Evolutionary conservation across 2,888 invertebrate species (phyloP).

Genomic region (Phengaris arion): DNA sequence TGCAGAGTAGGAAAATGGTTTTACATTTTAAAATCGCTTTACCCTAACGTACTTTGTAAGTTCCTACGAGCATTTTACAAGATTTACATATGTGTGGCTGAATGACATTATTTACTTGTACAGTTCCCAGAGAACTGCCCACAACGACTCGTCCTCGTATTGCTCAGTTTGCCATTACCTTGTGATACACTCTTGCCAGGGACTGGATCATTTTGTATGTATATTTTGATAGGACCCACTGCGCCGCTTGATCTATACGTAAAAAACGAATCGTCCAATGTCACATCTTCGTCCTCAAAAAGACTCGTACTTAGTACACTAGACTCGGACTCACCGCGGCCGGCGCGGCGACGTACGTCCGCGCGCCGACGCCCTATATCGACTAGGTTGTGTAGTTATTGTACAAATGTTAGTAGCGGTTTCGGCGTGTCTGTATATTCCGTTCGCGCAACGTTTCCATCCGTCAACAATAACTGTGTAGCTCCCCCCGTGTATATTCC

Average conservation of each 20-base stretch:
- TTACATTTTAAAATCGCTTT: constrained; percentile 4
- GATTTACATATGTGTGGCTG: background rate
- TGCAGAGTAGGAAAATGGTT: background rate
- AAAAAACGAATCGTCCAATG: constrained; percentile 71
- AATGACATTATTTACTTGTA: background rate
- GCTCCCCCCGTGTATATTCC: constrained; percentile 79
- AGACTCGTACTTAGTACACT: constrained; percentile 76
- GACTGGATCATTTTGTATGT: constrained; percentile 46
- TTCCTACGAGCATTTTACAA: constrained; percentile 33
- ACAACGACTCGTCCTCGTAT: constrained; percentile 26
- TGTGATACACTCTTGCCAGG: constrained; percentile 77
- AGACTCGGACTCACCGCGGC: constrained; percentile 52
- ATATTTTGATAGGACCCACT: constrained; percentile 56
- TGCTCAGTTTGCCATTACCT: constrained; percentile 48
- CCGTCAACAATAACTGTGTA: constrained; percentile 75
- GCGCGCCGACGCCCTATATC: constrained; percentile 49
- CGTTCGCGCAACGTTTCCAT: constrained; percentile 64
- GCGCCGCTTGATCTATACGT: constrained; percentile 52
- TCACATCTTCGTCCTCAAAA: constrained; percentile 77
- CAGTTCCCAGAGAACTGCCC: background rate
- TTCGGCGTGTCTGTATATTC: constrained; percentile 54
- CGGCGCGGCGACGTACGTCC: constrained; percentile 48
- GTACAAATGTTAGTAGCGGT: constrained; percentile 56
- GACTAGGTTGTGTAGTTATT: constrained; percentile 64
- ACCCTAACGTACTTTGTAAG: constrained; percentile 19